Evolutionary conservation across 2,797 vertebrate genomes (phyloP).

Genomic region (Poecilia picta): DNA sequence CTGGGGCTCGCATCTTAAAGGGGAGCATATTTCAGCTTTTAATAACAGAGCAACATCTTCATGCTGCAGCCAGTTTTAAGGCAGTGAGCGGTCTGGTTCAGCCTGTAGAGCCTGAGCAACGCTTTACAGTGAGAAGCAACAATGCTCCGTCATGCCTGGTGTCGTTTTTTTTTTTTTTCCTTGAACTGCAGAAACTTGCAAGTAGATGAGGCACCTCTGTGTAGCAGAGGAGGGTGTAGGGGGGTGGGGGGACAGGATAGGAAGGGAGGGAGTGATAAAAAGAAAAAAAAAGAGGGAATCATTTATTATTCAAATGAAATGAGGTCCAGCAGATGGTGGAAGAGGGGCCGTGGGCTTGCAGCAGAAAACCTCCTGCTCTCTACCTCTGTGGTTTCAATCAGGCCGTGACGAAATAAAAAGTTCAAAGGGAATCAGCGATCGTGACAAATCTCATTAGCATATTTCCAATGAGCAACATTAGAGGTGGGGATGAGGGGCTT

Average conservation of each 20-base stretch:
- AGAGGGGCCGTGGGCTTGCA: slow-evolving; percentile 85
- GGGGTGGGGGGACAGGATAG: slow-evolving; percentile 1
- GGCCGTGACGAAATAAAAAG: slow-evolving; percentile 89
- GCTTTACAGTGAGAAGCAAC: slow-evolving; percentile 61
- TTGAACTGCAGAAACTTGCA: slow-evolving; percentile 64
- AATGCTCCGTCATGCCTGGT: slow-evolving; percentile 63
- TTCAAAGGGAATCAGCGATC: slow-evolving; percentile 96
- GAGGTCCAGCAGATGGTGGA: slow-evolving; percentile 91
- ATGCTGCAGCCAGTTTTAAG: slow-evolving; percentile 47
- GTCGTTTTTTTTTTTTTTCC: slow-evolving; percentile 47
- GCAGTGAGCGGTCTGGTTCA: slow-evolving; percentile 45
- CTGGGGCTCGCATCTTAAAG: slow-evolving; percentile 38
- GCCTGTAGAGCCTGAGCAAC: slow-evolving; percentile 52
- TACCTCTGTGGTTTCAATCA: slow-evolving; percentile 89
- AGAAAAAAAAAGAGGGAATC: slow-evolving; percentile 65
- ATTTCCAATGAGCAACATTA: slow-evolving; percentile 89
- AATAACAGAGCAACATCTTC: slow-evolving; percentile 50
- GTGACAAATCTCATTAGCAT: slow-evolving; percentile 92
- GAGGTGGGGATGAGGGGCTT: slow-evolving; percentile 59
- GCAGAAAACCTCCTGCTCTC: slow-evolving; percentile 88
- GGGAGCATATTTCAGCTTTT: slow-evolving; percentile 63
- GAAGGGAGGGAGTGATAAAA: background rate
- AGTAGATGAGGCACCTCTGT: slow-evolving; percentile 65
- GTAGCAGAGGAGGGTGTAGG: slow-evolving; percentile 67
- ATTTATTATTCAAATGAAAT: slow-evolving; percentile 95